Conservation (phyloP, 35 echinoderm and acorn worm genomes). For the Heliocidaris erythrogramma region DNA sequence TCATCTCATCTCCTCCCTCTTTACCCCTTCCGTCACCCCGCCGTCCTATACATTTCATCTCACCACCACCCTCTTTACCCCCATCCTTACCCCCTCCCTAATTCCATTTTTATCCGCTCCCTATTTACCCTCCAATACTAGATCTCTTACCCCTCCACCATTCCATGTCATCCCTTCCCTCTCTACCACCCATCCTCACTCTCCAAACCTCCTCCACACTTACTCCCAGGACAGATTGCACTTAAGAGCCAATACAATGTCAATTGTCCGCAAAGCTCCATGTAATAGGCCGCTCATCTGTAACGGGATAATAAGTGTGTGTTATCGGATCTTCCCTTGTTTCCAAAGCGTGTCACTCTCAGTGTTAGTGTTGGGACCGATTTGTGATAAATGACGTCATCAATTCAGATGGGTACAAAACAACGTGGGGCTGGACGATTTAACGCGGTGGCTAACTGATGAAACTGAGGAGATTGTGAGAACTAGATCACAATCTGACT, state of each 20-base stretch:
- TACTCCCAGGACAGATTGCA: neutral
- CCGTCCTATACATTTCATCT: too few relatives aligned
- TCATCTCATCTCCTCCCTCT: too few relatives aligned
- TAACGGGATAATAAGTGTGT: neutral
- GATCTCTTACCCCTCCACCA: too few relatives aligned
- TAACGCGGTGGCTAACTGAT: neutral
- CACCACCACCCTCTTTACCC: too few relatives aligned
- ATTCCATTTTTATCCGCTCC: too few relatives aligned
- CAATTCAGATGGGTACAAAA: neutral
- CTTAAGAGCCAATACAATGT: neutral
- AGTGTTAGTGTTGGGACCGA: neutral
- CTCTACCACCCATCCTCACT: too few relatives aligned
- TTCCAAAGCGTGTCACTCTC: neutral
- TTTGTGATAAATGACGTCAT: neutral
- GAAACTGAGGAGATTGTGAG: neutral
- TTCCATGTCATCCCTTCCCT: too few relatives aligned
- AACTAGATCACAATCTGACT: neutral
- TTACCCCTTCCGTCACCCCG: too few relatives aligned
- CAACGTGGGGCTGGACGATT: neutral
- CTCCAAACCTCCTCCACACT: too few relatives aligned
- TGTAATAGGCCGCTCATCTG: neutral
- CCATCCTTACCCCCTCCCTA: too few relatives aligned
- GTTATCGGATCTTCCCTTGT: neutral
- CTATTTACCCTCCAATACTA: too few relatives aligned
- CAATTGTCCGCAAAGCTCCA: neutral